Evolutionary conservation across 2,113 vertebrate species (phyloP), one percentile per base, ranked within the genome.

Genomic region (Theropithecus gelada): DNA sequence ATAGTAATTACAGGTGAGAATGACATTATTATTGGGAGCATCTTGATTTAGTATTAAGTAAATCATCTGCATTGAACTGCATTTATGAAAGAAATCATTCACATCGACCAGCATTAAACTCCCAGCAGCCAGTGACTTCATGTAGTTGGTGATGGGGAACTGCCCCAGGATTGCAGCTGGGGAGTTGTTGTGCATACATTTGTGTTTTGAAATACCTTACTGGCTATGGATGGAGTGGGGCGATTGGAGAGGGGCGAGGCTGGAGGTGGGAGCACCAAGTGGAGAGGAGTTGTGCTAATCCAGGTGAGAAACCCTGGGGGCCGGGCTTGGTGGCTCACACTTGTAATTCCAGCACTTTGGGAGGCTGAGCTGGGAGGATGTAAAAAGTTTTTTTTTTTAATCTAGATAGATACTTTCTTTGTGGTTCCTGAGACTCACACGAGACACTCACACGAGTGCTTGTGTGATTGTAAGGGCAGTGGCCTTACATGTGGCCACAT

Each of bases 401-500:
- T 32, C 61, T 64, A 14, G 61, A 27, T 32, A 64, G 61, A 32
- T 64, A 30, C 27, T 64, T 25, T 27, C 61, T 64, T 32, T 64
- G 27, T 64, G 61, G 61, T 64, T 64, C 27, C 27, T 6, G 27
- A 64, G 61, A 64, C 61, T 64, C 61, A 30, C 23, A 61, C 6
- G 59, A 64, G 27, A 64, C 61, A 55, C 16, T 55, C 52, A 64
- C 61, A 64, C 1, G 12, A 64, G 27, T 5, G 22, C 30, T 32
- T 8, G 30, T 66, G 80, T 14, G 59, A 79, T 13, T 5, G 57
- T 14, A 48, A n/a, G 38, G 85, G 13, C 35, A 1, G 40, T 35
- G 57, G 73, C 72, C 50, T 40, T 59, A 4, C 1, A 0, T 3
- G 45, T 3, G 6, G 17, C 59, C 32, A 11, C 8, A 5, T 3